phyloP scores from a whole-genome alignment of 2,113 vertebrate species.

The Dromiciops gliroides region DNA sequence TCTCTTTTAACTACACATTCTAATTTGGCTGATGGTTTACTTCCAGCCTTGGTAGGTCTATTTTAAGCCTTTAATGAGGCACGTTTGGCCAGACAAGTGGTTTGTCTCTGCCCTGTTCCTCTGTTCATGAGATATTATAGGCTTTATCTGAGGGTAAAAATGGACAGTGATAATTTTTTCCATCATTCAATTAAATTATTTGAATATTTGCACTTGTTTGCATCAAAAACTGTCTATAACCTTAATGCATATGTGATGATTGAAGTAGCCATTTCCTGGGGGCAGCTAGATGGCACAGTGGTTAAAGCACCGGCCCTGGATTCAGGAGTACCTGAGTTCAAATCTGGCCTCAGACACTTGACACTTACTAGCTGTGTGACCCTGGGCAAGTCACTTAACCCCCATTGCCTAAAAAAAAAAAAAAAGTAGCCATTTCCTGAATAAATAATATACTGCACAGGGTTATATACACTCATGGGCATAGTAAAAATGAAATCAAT shows the following conservation, averaged over 20 bases:
- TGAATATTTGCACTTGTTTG: conserved; percentile 27
- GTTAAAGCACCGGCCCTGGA: too few species aligned
- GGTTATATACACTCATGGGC: background rate
- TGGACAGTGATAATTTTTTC: conserved; percentile 12
- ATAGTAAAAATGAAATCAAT: conserved; percentile 27
- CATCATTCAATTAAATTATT: conserved; percentile 34
- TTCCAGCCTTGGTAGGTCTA: conserved; percentile 23
- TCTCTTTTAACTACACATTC: conserved; percentile 9
- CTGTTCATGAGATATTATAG: conserved; percentile 25
- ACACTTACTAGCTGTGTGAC: too few species aligned
- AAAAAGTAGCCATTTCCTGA: conserved; percentile 33
- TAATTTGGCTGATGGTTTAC: conserved; percentile 6
- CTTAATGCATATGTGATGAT: background rate
- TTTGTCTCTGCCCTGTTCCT: conserved; percentile 36
- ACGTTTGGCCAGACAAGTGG: background rate
- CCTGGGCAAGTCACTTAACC: too few species aligned
- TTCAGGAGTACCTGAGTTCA: too few species aligned
- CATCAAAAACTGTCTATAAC: conserved; percentile 13
- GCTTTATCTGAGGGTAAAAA: background rate
- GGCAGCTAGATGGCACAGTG: too few species aligned
- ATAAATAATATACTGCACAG: background rate
- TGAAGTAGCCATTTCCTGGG: conserved; percentile 36
- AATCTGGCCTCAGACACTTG: too few species aligned
- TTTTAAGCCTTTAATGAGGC: conserved; percentile 31
- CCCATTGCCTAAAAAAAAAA: too few species aligned